Conservation (phyloP, 2,113 vertebrate species). For the Mobula hypostoma region DNA sequence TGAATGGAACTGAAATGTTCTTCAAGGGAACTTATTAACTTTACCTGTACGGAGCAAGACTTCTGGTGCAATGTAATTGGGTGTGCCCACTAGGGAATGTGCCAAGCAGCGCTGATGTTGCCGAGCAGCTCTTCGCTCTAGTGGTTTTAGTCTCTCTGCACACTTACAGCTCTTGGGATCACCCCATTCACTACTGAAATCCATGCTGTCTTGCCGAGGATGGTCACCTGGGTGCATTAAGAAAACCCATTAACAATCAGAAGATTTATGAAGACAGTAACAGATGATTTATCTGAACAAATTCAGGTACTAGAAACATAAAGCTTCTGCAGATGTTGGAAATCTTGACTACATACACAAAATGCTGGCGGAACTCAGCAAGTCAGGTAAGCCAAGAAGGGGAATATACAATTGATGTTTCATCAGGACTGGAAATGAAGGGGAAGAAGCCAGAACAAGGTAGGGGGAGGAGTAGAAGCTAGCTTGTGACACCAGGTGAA, state of each 20-base stretch:
- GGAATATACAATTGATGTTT: no score
- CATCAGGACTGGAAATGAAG: no score
- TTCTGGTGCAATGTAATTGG: conserved; percentile 95
- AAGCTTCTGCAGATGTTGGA: no score
- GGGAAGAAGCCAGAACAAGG: no score
- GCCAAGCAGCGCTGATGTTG: conserved; percentile 95
- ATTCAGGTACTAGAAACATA: not conserved
- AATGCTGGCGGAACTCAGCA: no score
- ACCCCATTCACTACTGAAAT: conserved; percentile 96
- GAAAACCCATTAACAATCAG: conserved; percentile 16
- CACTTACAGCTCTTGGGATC: conserved; percentile 82
- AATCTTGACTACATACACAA: no score
- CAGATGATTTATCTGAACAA: not conserved
- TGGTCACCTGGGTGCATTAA: conserved; percentile 71
- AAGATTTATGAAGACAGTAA: not conserved
- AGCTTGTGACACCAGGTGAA: no score
- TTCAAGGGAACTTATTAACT: not conserved
- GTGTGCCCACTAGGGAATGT: conserved; percentile 92
- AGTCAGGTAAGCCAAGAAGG: no score
- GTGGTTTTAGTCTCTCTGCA: conserved; percentile 81
- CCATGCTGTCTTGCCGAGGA: conserved; percentile 93
- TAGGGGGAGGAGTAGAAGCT: no score
- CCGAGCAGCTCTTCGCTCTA: conserved; percentile 83
- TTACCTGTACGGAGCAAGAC: conserved; percentile 89
- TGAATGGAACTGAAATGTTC: not conserved